Conservation (phyloP, 2,113 vertebrate genomes). For the Hippopotamus amphibius region DNA sequence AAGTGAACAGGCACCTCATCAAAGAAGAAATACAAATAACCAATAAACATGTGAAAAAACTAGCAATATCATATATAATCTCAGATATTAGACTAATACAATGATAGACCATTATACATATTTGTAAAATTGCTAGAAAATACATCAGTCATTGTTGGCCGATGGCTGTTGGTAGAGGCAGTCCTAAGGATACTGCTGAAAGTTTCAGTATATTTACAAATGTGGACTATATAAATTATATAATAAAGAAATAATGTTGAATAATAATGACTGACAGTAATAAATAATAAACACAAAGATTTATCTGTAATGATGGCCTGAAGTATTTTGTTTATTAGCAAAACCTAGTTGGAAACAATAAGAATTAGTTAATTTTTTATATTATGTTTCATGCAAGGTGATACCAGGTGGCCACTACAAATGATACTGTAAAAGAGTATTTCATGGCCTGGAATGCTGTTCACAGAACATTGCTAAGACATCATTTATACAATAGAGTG, state of each 20-base stretch:
- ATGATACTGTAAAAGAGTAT: not conserved
- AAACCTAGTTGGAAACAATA: not conserved
- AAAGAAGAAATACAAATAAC: not conserved
- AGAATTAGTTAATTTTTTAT: not conserved
- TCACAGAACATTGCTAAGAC: not conserved
- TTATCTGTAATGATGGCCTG: not conserved
- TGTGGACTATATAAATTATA: not conserved
- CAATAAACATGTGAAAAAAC: not conserved
- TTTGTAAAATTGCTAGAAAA: not conserved
- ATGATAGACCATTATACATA: not conserved
- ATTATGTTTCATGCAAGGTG: not conserved
- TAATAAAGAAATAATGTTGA: not conserved
- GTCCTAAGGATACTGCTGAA: too few relatives aligned
- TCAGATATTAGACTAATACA: not conserved
- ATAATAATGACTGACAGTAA: not conserved
- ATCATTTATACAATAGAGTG: not conserved
- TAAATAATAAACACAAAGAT: not conserved
- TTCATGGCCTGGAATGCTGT: too few relatives aligned
- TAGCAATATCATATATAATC: accelerated
- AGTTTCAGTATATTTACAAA: not conserved
- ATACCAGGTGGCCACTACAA: not conserved
- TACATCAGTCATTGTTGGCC: too few relatives aligned
- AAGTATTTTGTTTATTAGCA: not conserved
- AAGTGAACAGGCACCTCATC: not conserved
- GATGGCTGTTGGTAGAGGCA: accelerated